Conservation (phyloP, 1,140 invertebrate species). For the Linepithema humile region DNA sequence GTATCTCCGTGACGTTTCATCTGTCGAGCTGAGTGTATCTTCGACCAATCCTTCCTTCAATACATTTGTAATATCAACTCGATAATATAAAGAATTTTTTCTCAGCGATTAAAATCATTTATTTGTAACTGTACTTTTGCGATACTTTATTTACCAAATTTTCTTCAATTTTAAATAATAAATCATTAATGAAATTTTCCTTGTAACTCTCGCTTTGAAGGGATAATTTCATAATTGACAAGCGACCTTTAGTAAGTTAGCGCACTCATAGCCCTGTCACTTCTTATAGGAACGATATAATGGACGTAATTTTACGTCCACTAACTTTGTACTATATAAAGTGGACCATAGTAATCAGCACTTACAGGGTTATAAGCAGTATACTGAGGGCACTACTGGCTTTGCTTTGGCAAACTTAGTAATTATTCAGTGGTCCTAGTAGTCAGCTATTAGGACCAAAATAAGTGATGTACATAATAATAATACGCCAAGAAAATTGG, state of each 20-base stretch:
- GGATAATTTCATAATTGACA: neutral
- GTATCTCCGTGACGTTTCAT: conserved; percentile 30
- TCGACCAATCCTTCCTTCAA: neutral
- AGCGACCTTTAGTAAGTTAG: neutral
- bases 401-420: conserved; percentile 30
- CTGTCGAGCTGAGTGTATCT: neutral
- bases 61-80: neutral
- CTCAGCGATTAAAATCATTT: neutral
- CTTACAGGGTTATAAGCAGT: conserved; percentile 10
- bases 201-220: neutral
- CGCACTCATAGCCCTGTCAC: neutral
- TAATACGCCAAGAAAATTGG: neutral
- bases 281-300: neutral
- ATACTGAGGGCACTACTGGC: neutral
- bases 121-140: neutral
- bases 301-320: conserved; percentile 7
- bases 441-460: neutral
- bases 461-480: conserved; percentile 19
- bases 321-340: conserved; percentile 33
- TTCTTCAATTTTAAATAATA: neutral
- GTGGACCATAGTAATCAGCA: conserved; percentile 28
- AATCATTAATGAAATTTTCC: neutral
- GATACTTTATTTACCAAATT: neutral
- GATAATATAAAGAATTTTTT: neutral
- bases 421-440: conserved; percentile 9